Conservation (phyloP, 92 coral and sea anemone species). For the Palythoa grandiflora region DNA sequence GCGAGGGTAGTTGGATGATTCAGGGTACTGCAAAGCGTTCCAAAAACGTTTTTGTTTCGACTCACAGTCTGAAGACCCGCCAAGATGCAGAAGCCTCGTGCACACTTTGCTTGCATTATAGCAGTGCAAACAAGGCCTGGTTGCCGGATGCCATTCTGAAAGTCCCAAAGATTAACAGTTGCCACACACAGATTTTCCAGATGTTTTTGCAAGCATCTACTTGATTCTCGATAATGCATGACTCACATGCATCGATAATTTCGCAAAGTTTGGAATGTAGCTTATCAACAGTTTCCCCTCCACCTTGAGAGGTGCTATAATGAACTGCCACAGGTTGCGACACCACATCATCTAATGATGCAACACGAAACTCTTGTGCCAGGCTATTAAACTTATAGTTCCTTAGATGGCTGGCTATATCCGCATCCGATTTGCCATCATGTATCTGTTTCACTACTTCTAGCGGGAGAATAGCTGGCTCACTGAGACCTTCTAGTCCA, state of each 20-base stretch:
- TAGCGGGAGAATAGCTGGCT: constrained; percentile 48
- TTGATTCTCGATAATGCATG: constrained; percentile 54
- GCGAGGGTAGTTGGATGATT: constrained; percentile 54
- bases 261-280: constrained; percentile 52
- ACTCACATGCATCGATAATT: constrained; percentile 52
- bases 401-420: constrained; percentile 46
- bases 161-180: constrained; percentile 57
- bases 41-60: constrained; percentile 64
- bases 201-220: constrained; percentile 41
- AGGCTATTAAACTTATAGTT: constrained; percentile 60
- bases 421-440: constrained; percentile 55
- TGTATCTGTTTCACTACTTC: constrained; percentile 52
- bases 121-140: constrained; percentile 68
- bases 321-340: constrained; percentile 61
- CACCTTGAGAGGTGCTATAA: constrained; percentile 58
- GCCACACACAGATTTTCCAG: constrained; percentile 48
- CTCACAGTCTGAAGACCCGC: constrained; percentile 66
- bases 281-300: constrained; percentile 63
- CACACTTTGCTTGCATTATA: constrained; percentile 49
- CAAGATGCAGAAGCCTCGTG: constrained; percentile 52
- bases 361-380: constrained; percentile 52
- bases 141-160: constrained; percentile 67
- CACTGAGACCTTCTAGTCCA: constrained; percentile 58
- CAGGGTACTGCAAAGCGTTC: constrained; percentile 57
- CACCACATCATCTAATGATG: constrained; percentile 63